phyloP scores from a whole-genome alignment of 2,888 invertebrate genomes.

The Tenthredo mesomela region DNA sequence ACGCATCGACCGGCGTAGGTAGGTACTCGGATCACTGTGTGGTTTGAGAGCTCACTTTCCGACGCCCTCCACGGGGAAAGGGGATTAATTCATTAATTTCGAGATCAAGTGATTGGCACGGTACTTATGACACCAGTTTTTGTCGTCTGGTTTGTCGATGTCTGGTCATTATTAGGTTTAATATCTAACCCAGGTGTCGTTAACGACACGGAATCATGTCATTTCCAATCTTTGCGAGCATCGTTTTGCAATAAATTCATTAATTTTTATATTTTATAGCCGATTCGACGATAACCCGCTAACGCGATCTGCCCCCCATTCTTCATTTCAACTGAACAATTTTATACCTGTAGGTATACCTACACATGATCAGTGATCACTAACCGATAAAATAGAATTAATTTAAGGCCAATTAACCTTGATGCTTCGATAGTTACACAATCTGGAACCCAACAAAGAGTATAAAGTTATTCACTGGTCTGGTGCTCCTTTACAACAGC shows the following conservation, averaged over 20 bases:
- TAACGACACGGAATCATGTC: background rate
- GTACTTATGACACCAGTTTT: constrained; percentile 7
- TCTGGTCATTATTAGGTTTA: background rate
- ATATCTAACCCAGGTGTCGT: background rate
- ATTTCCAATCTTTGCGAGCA: background rate
- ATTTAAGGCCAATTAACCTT: constrained; percentile 26
- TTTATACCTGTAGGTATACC: background rate
- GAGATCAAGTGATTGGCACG: constrained; percentile 8
- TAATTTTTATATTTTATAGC: background rate
- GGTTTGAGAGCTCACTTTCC: background rate
- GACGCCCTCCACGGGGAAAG: background rate
- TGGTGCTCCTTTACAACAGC: background rate
- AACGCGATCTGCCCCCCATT: background rate
- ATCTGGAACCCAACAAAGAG: background rate
- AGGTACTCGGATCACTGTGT: background rate
- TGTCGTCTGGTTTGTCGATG: background rate
- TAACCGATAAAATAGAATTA: constrained; percentile 2
- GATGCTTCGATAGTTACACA: background rate
- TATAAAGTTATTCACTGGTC: background rate
- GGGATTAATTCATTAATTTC: background rate
- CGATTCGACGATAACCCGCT: background rate
- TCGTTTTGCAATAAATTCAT: background rate
- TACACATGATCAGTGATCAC: background rate
- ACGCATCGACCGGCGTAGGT: background rate
- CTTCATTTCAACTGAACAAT: constrained; percentile 3